Base-by-base conservation (phyloP, 2,888 invertebrate genomes). In the Aphrophora alni region DNA sequence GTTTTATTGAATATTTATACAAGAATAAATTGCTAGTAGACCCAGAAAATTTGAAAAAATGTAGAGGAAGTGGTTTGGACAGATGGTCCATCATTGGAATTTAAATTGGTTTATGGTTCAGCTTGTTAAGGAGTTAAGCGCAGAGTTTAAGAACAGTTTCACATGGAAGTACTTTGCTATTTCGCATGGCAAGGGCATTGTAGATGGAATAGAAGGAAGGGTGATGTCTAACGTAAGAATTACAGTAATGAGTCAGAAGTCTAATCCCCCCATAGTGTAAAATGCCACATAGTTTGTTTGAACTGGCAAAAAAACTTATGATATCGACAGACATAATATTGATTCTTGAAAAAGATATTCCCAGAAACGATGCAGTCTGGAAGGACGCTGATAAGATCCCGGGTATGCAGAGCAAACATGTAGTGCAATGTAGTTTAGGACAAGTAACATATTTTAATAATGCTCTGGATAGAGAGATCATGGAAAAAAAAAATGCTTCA, bases 331-430 rank as follows among this genome's bases (percentile, higher is more conserved):
- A 76, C 5, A 1, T 76, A 10, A 26, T 28, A n/a, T 28, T 69
- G 68, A 76, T 76, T 28, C 33, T 4, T n/a, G 68, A 76, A n/a
- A 28, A 26, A 14, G 76, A 76, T 26, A 76, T 76, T 76, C 68
- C 76, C 69, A 75, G 76, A 76, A 28, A 76, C 17, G 68, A 76
- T 76, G 14, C 68, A 76, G 76, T 76, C 25, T 76, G 69, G 76
- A 76, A 51, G 4, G 25, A 75, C 25, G 75, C 12, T 24, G 7
- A 51, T 44, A 75, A 75, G 27, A 74, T 38, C 12, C 74, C 38
- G 17, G 74, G 26, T 17, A 74, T 74, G n/a, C 74, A 74, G 38
- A 74, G 38, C 38, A 74, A 24, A n/a, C 74, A 38, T 74, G n/a
- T 72, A 72, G 28, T 25, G 2, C 27, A 2, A 38, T 25, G 72